A percentile compares a stretch with the other conserved stretches of the same genome.
phyloP scores from a whole-genome alignment of 2,888 invertebrate species.

The Oxyteleia sp. region DNA sequence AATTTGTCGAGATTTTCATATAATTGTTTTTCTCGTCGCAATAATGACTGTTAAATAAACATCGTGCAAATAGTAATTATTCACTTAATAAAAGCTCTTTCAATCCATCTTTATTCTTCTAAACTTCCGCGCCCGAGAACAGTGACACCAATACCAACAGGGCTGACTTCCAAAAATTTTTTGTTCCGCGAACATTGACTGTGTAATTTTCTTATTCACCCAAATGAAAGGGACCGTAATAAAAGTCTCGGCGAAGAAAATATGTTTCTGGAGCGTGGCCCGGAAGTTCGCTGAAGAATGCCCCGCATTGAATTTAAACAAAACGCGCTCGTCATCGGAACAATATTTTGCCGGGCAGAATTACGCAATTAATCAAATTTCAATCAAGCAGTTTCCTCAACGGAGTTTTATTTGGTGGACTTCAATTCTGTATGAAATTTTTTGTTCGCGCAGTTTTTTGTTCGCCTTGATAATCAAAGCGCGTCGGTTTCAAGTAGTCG shows the following conservation, averaged over 20 bases:
- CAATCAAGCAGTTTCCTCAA: too few relatives aligned
- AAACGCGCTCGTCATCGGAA: constrained; percentile 2
- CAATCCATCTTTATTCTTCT: constrained; percentile 34
- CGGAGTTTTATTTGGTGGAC: too few relatives aligned
- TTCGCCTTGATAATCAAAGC: too few relatives aligned
- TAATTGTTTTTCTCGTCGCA: background rate
- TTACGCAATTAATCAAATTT: too few relatives aligned
- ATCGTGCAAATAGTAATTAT: constrained; percentile 40
- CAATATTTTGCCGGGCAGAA: too few relatives aligned
- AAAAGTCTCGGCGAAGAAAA: constrained; percentile 47
- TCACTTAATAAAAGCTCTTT: constrained; percentile 45
- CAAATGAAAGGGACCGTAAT: constrained; percentile 52
- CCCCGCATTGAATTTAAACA: background rate
- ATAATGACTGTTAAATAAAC: constrained; percentile 18
- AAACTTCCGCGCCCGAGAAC: constrained; percentile 13
- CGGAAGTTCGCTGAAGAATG: constrained; percentile 28
- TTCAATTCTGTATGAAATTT: too few relatives aligned
- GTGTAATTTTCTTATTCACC: constrained; percentile 62
- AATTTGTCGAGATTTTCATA: background rate
- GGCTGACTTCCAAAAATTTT: constrained; percentile 43
- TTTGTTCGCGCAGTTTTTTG: too few relatives aligned
- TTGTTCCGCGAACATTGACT: constrained; percentile 46
- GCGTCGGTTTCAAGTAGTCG: too few relatives aligned
- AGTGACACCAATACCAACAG: constrained; percentile 47
- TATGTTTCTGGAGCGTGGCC: constrained; percentile 49